Conservation (phyloP, 1,140 invertebrate species). For the Sinella curviseta region DNA sequence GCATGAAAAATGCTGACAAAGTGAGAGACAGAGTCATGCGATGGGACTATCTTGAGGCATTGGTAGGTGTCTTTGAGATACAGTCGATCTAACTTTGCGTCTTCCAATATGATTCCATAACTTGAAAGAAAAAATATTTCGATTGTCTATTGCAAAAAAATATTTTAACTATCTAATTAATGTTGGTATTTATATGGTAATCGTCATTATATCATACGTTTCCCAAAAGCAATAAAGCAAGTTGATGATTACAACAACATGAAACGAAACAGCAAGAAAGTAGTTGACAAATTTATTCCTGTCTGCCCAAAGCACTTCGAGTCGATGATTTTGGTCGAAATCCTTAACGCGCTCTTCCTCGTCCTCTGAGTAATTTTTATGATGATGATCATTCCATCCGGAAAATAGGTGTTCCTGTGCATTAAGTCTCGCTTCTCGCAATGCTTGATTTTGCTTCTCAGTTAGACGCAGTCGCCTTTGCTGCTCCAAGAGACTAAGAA, state of each 20-base stretch:
- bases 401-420: background rate
- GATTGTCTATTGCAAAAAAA: background rate
- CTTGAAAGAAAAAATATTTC: background rate
- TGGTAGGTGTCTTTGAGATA: slow-evolving; percentile 5
- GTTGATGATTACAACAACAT: background rate
- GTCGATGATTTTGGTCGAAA: background rate
- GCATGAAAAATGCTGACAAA: slow-evolving; percentile 12
- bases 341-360: background rate
- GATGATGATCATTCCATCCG: background rate
- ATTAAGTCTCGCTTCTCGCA: background rate
- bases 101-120: background rate
- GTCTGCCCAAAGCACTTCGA: background rate
- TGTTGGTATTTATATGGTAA: too few species aligned
- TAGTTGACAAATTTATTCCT: background rate
- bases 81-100: slow-evolving; percentile 7
- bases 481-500: background rate
- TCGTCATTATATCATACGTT: slow-evolving; percentile 9
- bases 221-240: slow-evolving; percentile 1
- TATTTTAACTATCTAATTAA: too few species aligned
- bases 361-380: background rate
- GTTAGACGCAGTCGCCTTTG: background rate
- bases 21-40: background rate
- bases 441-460: background rate
- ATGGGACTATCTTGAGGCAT: background rate
- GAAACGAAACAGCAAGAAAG: background rate